Base-by-base conservation (phyloP, 2,797 vertebrate species). In the Hafferia zeledoni region DNA sequence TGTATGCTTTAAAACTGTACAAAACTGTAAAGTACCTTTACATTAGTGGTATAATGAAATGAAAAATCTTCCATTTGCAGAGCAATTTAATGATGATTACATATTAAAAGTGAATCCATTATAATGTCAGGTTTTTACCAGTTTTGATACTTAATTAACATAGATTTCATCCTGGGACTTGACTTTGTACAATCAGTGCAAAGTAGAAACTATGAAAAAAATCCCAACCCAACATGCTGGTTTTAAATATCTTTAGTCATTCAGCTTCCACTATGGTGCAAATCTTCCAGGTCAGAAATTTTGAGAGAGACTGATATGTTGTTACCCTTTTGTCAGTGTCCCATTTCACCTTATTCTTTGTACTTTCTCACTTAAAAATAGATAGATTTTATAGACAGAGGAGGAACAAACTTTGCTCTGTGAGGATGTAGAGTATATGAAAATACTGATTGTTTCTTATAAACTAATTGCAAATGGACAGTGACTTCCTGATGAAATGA, bases 391-490 rank as follows among this genome's bases (percentile, higher is more conserved):
- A n/a, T 68, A 81, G 53, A 63, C 50, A 35, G 53, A 57, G 46
- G n/a, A 94, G 23, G 57, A 91, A 89, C 68, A 94, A 55, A 46
- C n/a, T 83, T 74, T 91, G 53, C 41, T 91, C 27, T 2, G 3
- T 50, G 76, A 86, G 79, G 65, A 69, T 90, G 52, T n/a, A 44
- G 50, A 74, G 28, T 69, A 72, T 89, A 59, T 93, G 61, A 95
- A 93, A 91, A 24, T 91, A 86, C 78, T 76, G 79, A 89, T 80
- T 93, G 67, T 81, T 93, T 83, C 59, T 64, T 80, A 23, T 69
- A 70, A 92, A 69, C 68, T 79, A 91, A 67, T 83, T 93, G 72
- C 55, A 93, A 88, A 76, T 88, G 67, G 93, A 53, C 85, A 61
- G 15, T 1, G 1, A 90, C 61, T 89, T 96, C 52, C 63, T 88